Evolutionary conservation across 2,113 vertebrate genomes (phyloP).

Genomic region (Phalacrocorax brasilianus): DNA sequence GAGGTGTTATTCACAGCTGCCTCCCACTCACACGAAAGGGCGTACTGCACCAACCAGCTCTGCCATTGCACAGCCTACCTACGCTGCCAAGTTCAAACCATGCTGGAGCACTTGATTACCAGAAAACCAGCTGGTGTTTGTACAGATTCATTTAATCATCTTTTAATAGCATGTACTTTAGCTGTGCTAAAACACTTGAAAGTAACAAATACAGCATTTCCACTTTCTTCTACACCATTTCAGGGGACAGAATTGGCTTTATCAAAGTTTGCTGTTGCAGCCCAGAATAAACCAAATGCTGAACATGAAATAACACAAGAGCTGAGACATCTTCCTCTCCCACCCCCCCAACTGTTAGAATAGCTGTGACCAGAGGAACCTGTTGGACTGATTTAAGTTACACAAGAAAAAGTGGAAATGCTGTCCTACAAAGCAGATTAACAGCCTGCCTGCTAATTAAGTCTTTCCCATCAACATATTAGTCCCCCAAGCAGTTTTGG

Average conservation of each 20-base stretch:
- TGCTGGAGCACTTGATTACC: neutral
- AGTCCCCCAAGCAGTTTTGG: neutral
- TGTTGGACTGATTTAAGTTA: neutral
- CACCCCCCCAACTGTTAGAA: neutral
- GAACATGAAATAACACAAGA: neutral
- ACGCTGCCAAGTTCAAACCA: neutral
- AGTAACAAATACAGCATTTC: neutral
- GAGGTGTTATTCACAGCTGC: neutral
- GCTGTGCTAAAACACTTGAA: neutral
- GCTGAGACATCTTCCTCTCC: neutral
- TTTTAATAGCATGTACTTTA: conserved; percentile 53
- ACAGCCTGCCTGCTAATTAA: neutral
- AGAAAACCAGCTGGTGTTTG: conserved; percentile 52
- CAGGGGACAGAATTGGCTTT: neutral
- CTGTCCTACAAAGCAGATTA: neutral
- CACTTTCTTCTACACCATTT: neutral
- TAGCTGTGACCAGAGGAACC: neutral
- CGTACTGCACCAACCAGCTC: neutral
- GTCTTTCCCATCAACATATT: neutral
- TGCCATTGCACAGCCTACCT: neutral
- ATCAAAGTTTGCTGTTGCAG: rapidly evolving
- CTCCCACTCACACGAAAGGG: neutral
- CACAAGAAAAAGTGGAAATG: neutral
- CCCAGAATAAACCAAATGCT: neutral
- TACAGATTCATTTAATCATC: conserved; percentile 32